These are phyloP conservation scores for Heliothis virescens DNA, from an alignment of 1,140 invertebrate species.

Conservation along the genomic window DNA sequence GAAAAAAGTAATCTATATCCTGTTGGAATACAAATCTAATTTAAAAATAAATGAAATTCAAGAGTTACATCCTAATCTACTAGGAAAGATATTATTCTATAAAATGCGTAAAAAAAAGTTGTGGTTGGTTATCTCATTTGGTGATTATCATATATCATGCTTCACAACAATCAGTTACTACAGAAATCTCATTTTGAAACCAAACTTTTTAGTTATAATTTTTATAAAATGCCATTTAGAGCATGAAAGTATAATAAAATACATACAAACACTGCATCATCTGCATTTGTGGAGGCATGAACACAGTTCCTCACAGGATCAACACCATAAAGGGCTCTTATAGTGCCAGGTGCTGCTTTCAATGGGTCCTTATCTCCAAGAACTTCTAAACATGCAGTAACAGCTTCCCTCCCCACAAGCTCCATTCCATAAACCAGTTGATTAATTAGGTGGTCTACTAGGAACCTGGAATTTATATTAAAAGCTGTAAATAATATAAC, in stretches of 20 bases:
- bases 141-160: too few relatives aligned
- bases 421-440: constrained; percentile 91
- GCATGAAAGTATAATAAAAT: background rate
- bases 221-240: too few relatives aligned
- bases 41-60: background rate
- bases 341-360: constrained; percentile 88
- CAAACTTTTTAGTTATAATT: too few relatives aligned
- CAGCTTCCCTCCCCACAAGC: constrained; percentile 91
- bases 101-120: too few relatives aligned
- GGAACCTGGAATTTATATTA: constrained; percentile 70
- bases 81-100: too few relatives aligned
- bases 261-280: constrained; percentile 81
- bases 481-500: constrained; percentile 8
- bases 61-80: too few relatives aligned
- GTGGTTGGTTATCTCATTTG: too few relatives aligned
- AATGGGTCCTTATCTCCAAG: constrained; percentile 90
- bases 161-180: too few relatives aligned
- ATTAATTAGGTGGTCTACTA: constrained; percentile 89
- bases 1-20: constrained; percentile 91
- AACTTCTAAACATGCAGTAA: constrained; percentile 87
- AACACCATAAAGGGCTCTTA: constrained; percentile 91
- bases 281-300: constrained; percentile 88
- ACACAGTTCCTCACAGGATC: constrained; percentile 91
- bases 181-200: too few relatives aligned
- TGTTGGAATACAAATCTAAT: constrained; percentile 66